A percentile compares a stretch with the other conserved stretches of the same genome.
These are phyloP conservation scores for Zelostemma sp. DNA, from an alignment of 1,140 invertebrate species.

Conservation along the genomic window DNA sequence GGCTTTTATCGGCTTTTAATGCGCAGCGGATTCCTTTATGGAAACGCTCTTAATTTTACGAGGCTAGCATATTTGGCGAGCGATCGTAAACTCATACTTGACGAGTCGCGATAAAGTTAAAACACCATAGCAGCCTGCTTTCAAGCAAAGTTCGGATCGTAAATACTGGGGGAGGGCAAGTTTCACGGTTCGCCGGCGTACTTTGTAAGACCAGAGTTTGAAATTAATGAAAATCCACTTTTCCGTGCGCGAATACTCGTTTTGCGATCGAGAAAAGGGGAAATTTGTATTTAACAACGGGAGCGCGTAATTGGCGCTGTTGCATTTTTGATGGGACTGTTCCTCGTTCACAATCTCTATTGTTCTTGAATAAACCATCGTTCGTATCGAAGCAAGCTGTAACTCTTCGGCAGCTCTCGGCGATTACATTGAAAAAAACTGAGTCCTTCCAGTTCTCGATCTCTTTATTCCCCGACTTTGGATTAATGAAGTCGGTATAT, in stretches of 20 bases:
- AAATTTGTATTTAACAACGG: not conserved
- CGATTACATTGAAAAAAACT: slow-evolving; percentile 47
- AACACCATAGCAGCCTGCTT: slow-evolving; percentile 56
- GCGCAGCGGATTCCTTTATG: slow-evolving; percentile 62
- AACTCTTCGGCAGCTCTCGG: slow-evolving; percentile 34
- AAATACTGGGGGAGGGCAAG: slow-evolving; percentile 54
- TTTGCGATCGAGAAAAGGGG: not conserved
- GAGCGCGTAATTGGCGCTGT: slow-evolving; percentile 34
- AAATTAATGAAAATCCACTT: no score
- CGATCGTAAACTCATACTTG: slow-evolving; percentile 68
- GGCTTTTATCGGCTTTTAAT: slow-evolving; percentile 67
- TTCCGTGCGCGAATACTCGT: not conserved
- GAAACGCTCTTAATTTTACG: slow-evolving; percentile 69
- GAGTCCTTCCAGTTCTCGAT: slow-evolving; percentile 28
- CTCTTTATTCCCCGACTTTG: slow-evolving; percentile 52
- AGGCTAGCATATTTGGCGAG: slow-evolving; percentile 65
- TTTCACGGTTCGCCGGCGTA: slow-evolving; percentile 37
- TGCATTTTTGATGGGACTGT: slow-evolving; percentile 58
- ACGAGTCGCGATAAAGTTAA: slow-evolving; percentile 65
- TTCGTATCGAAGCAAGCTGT: slow-evolving; percentile 52
- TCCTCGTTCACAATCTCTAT: slow-evolving; percentile 59
- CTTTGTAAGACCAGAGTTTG: slow-evolving; percentile 23
- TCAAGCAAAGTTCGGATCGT: slow-evolving; percentile 65
- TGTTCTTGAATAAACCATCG: slow-evolving; percentile 65
- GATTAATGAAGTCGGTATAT: slow-evolving; percentile 48